Evolutionary conservation across 2,113 vertebrate species (phyloP).

Genomic region (Gasterosteus nipponicus): DNA sequence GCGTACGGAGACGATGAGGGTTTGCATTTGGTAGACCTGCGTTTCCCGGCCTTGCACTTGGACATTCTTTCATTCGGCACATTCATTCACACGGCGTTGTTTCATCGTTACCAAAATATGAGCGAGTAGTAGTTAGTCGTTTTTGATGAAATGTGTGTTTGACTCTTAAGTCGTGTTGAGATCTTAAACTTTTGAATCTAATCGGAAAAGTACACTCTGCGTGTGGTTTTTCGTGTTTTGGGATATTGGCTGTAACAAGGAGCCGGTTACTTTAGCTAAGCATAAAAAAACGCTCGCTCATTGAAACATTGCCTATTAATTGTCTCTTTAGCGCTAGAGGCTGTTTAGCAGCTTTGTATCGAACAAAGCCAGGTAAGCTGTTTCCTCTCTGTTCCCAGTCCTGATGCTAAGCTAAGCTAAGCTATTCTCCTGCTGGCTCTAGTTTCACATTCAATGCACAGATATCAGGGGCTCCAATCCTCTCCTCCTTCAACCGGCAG

Average conservation of each 20-base stretch:
- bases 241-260: constrained; percentile 1
- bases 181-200: constrained; percentile 6
- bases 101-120: constrained; percentile 29
- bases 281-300: neutral
- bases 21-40: constrained; percentile 27
- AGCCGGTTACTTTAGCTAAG: neutral
- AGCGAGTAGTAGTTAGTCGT: constrained; percentile 23
- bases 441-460: neutral
- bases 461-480: neutral
- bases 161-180: neutral
- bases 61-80: constrained; percentile 33
- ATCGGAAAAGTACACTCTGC: constrained; percentile 11
- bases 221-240: constrained; percentile 8
- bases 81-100: constrained; percentile 19
- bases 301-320: neutral
- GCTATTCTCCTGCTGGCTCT: neutral
- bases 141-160: constrained; percentile 14
- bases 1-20: constrained; percentile 21
- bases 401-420: neutral
- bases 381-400: neutral
- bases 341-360: neutral
- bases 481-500: neutral
- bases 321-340: neutral
- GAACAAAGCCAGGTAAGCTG: neutral
- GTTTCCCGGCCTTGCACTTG: constrained; percentile 27